Percentiles rank a stretch among this genome's conserved stretches.
Conservation (phyloP, 2,888 invertebrate species). For the Torymus texanus region DNA sequence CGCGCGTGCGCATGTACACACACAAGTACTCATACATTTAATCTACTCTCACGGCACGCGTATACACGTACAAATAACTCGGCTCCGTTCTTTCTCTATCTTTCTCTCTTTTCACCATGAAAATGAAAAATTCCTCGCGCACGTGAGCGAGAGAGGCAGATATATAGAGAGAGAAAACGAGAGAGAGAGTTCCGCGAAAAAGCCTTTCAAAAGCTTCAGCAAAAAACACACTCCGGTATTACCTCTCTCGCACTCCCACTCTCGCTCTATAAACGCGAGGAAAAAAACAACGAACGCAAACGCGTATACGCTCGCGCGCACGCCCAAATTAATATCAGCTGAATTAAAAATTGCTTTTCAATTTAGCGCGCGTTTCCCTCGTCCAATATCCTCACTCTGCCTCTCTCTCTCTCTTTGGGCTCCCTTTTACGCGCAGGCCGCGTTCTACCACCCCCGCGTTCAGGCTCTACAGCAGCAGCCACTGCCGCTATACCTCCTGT, state of each 20-base stretch:
- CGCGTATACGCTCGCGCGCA: neutral
- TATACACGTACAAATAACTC: too few relatives aligned
- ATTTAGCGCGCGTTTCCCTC: slow-evolving; percentile 42
- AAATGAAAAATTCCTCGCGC: slow-evolving; percentile 13
- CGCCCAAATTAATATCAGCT: slow-evolving; percentile 37
- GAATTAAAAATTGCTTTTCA: slow-evolving; percentile 52
- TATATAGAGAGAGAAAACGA: neutral
- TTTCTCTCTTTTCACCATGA: neutral
- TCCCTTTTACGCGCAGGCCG: slow-evolving; percentile 17
- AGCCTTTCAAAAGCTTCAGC: neutral
- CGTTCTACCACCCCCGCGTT: slow-evolving; percentile 16
- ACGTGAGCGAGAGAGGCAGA: neutral
- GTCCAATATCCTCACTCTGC: slow-evolving; percentile 31
- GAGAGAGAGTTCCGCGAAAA: too few relatives aligned
- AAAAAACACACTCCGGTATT: neutral
- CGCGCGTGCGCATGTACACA: too few relatives aligned
- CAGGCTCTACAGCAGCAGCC: neutral
- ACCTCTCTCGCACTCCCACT: neutral
- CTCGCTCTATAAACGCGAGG: neutral
- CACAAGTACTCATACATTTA: too few relatives aligned
- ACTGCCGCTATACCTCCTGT: neutral
- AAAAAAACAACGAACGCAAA: neutral
- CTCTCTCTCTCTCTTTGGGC: neutral
- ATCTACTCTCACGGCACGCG: too few relatives aligned
- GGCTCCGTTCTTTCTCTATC: neutral